Evolutionary conservation across 2,797 vertebrate species (phyloP).

Genomic region (Dermochelys coriacea): DNA sequence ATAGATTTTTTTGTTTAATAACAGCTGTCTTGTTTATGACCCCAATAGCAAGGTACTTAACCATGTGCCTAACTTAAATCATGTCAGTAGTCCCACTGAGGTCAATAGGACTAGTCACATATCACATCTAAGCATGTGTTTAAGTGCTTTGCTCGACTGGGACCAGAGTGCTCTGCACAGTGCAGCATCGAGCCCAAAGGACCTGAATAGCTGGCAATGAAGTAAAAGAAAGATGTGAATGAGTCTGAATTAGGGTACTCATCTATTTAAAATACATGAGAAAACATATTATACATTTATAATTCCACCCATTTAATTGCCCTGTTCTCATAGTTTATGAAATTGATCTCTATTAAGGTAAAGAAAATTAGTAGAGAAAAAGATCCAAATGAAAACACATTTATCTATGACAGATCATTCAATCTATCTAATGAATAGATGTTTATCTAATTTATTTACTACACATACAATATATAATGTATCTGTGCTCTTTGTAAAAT

Average conservation of each 20-base stretch:
- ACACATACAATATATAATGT: neutral
- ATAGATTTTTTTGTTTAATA: neutral
- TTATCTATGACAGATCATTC: slow-evolving; percentile 21
- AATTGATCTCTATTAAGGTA: neutral
- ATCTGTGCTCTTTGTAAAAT: neutral
- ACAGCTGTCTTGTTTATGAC: neutral
- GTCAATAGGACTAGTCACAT: neutral
- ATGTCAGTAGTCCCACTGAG: neutral
- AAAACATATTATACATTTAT: neutral
- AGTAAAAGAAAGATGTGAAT: neutral
- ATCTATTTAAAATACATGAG: neutral
- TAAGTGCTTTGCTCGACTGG: neutral
- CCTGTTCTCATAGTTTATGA: neutral
- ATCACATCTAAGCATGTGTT: slow-evolving; percentile 3
- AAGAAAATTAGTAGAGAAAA: slow-evolving; percentile 1
- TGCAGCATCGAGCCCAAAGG: neutral
- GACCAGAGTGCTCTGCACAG: neutral
- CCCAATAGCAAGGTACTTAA: neutral
- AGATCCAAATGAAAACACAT: slow-evolving; percentile 9
- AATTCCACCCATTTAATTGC: neutral
- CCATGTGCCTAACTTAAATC: neutral
- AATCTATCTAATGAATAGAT: slow-evolving; percentile 12
- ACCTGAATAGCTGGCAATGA: neutral
- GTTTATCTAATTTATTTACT: neutral
- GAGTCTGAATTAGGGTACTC: neutral